These are phyloP conservation scores for Spilarctia lutea DNA, from an alignment of 2,888 invertebrate species.

Conservation along the genomic window DNA sequence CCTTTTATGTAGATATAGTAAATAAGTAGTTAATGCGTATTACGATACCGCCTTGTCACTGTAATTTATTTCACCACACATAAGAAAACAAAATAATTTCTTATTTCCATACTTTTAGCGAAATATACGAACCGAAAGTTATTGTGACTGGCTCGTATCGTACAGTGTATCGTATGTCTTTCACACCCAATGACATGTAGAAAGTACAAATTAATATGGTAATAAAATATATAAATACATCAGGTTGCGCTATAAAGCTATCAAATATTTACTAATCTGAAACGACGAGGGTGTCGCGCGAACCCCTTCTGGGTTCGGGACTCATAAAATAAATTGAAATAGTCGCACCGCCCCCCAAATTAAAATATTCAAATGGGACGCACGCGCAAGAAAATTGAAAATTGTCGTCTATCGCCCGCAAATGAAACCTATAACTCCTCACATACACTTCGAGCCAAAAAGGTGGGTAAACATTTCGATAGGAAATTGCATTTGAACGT, in stretches of 20 bases:
- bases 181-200: constrained; percentile 22
- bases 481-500: constrained; percentile 45
- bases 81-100: too few species aligned
- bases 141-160: neutral
- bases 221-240: constrained; percentile 81
- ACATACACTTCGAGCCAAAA: constrained; percentile 72
- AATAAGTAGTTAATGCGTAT: neutral
- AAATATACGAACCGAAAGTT: neutral
- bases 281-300: constrained; percentile 79
- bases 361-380: constrained; percentile 87
- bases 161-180: neutral
- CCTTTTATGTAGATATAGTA: neutral
- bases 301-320: constrained; percentile 82
- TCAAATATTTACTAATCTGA: constrained; percentile 87
- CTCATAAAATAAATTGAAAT: constrained; percentile 87
- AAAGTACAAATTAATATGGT: constrained; percentile 59
- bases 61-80: too few species aligned
- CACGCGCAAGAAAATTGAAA: constrained; percentile 87
- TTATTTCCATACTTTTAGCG: neutral
- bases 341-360: constrained; percentile 87
- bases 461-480: constrained; percentile 52
- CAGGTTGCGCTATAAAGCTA: constrained; percentile 84
- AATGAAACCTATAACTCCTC: constrained; percentile 86
- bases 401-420: constrained; percentile 87
- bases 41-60: neutral